A percentile compares a stretch with the other conserved stretches of the same genome.
Evolutionary conservation across 2,797 vertebrate genomes (phyloP).

Genomic region (Microtus agrestis): DNA sequence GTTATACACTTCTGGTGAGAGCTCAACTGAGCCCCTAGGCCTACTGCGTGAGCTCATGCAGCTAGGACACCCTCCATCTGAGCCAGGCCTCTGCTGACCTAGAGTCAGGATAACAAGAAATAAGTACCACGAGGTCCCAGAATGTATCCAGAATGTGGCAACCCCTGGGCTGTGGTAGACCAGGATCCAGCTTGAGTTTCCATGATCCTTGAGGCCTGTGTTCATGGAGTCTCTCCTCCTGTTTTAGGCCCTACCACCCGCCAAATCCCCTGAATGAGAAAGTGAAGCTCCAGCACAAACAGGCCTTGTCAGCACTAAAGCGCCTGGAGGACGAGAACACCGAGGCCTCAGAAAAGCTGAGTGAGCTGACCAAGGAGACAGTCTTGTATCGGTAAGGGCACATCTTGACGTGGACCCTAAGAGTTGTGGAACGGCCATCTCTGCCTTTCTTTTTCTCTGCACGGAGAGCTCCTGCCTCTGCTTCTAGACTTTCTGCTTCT

Average conservation of each 20-base stretch:
- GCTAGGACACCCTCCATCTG: too few relatives aligned
- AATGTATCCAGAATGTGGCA: too few relatives aligned
- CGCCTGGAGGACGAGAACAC: conserved; percentile 96
- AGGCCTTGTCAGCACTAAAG: conserved; percentile 96
- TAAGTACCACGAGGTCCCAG: too few relatives aligned
- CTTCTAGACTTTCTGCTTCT: not conserved
- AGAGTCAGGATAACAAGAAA: too few relatives aligned
- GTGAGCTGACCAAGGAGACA: conserved; percentile 94
- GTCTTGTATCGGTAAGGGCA: conserved; percentile 97
- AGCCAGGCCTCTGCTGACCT: too few relatives aligned
- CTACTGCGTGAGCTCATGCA: too few relatives aligned
- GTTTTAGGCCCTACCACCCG: conserved; percentile 92
- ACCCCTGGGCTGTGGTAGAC: too few relatives aligned
- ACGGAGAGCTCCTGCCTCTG: not conserved
- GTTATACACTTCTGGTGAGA: too few relatives aligned
- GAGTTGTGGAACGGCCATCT: accelerated
- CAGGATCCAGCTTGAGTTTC: too few relatives aligned
- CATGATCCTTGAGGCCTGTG: too few relatives aligned
- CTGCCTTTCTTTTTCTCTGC: not conserved
- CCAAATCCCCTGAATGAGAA: conserved; percentile 93
- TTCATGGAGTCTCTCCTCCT: conserved; percentile 17
- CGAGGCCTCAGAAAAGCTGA: conserved; percentile 95
- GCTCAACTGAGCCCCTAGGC: too few relatives aligned
- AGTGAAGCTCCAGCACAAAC: conserved; percentile 97
- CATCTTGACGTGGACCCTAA: not conserved